Base-by-base conservation (phyloP, 2,113 vertebrate species). In the Amphiprion percula region DNA sequence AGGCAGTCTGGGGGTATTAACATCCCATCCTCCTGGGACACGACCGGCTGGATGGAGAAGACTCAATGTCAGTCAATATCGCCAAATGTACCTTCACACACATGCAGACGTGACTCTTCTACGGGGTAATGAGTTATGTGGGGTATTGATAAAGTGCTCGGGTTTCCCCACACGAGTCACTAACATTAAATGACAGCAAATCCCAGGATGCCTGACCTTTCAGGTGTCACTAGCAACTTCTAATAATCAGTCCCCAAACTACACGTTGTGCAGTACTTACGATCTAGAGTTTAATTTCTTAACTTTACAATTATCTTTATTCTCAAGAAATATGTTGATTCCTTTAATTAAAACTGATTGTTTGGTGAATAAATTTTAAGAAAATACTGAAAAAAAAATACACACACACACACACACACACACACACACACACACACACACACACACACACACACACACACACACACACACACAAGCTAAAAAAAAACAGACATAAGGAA, bases 171-270 rank as follows among this genome's bases (percentile, higher is more conserved):
- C 53, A 62, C 5, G 50, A 46, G 67, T 56, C 77, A 24, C n/a
- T 65, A n/a, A 73, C 7, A 65, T 74, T 52, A 56, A 65, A 80
- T 69, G 60, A 72, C 75, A 71, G 49, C n/a, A 62, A 86, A 63
- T 77, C 65, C 66, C 30, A 46, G 10, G 2, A 65, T 24, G 53
- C 52, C 12, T 67, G 65, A 77, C 50, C 46, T 82, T 80, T 80
- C 9, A 15, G 44, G 46, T 50, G 44, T 5, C 56, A 17, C 16
- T 74, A 24, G 24, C 16, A 70, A 68, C 39, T 41, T 15, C 39
- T 26, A 33, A 62, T 60, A 26, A 70, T 76, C 53, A 46, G 73
- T 76, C 59, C 52, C 16, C 49, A 33, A 14, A 15, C 12, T 15
- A 15, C 47, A 49, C 47, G 1, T 15, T n/a, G 49, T 50, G 2